Evolutionary conservation across 1,140 invertebrate species (phyloP).

Genomic region (Watersipora subatra): DNA sequence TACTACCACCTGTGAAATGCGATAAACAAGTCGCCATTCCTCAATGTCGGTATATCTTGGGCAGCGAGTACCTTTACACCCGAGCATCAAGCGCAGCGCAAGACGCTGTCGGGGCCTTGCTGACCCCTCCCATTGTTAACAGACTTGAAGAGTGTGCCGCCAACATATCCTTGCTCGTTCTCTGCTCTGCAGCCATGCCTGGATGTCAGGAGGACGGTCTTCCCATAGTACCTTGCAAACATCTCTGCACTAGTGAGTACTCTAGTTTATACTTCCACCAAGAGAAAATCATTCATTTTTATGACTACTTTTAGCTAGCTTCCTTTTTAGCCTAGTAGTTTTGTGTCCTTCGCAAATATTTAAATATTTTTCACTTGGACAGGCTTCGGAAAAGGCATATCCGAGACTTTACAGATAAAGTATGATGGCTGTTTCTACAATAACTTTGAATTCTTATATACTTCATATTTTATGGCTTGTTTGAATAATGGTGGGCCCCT

Average conservation of each 20-base stretch:
- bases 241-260: not conserved
- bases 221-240: not conserved
- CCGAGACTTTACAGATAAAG: no score
- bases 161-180: not conserved
- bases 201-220: not conserved
- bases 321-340: no score
- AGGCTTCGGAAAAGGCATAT: no score
- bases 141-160: not conserved
- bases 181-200: not conserved
- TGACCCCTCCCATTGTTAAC: not conserved
- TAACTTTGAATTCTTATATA: no score
- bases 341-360: no score
- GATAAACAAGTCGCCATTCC: not conserved
- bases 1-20: not conserved
- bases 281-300: no score
- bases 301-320: no score
- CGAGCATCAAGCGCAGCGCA: not conserved
- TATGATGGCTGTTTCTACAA: no score
- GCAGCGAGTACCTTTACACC: not conserved
- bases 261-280: not conserved
- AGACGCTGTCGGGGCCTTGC: not conserved
- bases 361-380: no score
- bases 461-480: no score
- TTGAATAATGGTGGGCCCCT: no score
- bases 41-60: not conserved